A percentile compares a stretch with the other conserved stretches of the same genome.
Conservation (phyloP, 2,888 invertebrate genomes). For the Allygus modestus region DNA sequence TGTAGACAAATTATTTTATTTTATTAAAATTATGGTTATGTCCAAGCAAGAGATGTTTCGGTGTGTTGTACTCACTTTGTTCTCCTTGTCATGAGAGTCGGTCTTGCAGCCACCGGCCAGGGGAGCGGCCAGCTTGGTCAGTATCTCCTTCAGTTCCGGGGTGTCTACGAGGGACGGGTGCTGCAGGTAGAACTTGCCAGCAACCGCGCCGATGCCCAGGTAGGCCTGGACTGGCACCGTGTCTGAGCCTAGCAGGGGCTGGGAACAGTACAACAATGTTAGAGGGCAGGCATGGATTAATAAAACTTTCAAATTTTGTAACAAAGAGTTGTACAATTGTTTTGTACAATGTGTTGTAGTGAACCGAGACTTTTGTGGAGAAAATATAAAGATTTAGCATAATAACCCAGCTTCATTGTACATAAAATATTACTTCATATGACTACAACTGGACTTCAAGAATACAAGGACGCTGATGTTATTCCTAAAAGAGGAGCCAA, state of each 20-base stretch:
- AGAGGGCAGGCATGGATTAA: neutral
- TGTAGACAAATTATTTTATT: no score
- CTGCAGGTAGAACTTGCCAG: conserved; percentile 83
- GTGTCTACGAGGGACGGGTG: conserved; percentile 82
- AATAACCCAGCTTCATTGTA: no score
- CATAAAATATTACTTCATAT: no score
- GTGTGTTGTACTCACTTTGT: conserved; percentile 73
- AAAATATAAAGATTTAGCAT: no score
- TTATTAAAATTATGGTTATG: no score
- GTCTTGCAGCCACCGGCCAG: conserved; percentile 79
- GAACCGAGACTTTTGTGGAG: no score
- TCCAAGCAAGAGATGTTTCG: no score
- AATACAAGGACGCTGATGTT: no score
- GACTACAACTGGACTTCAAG: no score
- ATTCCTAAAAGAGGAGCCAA: no score
- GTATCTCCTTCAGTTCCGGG: conserved; percentile 80
- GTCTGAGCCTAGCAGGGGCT: conserved; percentile 61
- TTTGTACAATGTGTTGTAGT: neutral
- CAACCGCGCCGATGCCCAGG: conserved; percentile 85
- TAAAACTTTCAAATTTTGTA: neutral
- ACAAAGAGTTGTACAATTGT: neutral
- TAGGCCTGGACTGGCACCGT: conserved; percentile 76
- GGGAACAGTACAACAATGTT: neutral
- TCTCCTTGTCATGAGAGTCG: conserved; percentile 82
- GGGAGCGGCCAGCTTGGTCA: conserved; percentile 78